A percentile compares a stretch with the other conserved stretches of the same genome.
phyloP scores from a whole-genome alignment of 2,888 invertebrate genomes.

The Octodonta nipae region DNA sequence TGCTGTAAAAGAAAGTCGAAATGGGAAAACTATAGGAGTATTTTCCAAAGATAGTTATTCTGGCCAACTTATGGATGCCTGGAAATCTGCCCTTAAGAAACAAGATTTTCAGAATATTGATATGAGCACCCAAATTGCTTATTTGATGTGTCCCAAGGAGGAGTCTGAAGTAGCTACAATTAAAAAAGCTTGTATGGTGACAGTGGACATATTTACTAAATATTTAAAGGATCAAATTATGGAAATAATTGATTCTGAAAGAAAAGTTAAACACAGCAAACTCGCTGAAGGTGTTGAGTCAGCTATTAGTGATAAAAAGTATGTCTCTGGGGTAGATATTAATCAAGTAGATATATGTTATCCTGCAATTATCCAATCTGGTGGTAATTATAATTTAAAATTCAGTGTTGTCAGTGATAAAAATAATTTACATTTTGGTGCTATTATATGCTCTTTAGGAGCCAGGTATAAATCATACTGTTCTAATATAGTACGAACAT shows the following conservation, averaged over 20 bases:
- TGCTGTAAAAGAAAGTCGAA: slow-evolving; percentile 75
- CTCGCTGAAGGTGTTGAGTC: slow-evolving; percentile 88
- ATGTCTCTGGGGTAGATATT: slow-evolving; percentile 79
- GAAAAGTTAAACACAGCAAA: slow-evolving; percentile 93
- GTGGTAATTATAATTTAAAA: slow-evolving; percentile 87
- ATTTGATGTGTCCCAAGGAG: slow-evolving; percentile 88
- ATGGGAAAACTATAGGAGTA: slow-evolving; percentile 76
- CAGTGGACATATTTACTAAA: slow-evolving; percentile 90
- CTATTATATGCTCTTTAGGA: slow-evolving; percentile 89
- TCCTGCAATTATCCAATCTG: slow-evolving; percentile 96
- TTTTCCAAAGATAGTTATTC: slow-evolving; percentile 89
- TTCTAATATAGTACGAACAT: slow-evolving; percentile 90
- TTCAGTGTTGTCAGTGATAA: slow-evolving; percentile 93
- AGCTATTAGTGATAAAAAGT: slow-evolving; percentile 89
- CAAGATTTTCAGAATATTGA: slow-evolving; percentile 59
- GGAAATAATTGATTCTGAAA: slow-evolving; percentile 96
- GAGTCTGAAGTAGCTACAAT: slow-evolving; percentile 79
- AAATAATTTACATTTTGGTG: slow-evolving; percentile 86
- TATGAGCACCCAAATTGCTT: slow-evolving; percentile 70
- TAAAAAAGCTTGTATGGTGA: slow-evolving; percentile 83
- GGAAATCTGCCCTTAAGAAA: slow-evolving; percentile 66
- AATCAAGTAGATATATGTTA: slow-evolving; percentile 93
- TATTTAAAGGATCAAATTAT: slow-evolving; percentile 94
- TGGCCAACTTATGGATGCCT: slow-evolving; percentile 84
- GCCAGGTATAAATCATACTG: slow-evolving; percentile 95